Evolutionary conservation across 2,113 vertebrate species (phyloP).

Genomic region (Ornithorhynchus anatinus): DNA sequence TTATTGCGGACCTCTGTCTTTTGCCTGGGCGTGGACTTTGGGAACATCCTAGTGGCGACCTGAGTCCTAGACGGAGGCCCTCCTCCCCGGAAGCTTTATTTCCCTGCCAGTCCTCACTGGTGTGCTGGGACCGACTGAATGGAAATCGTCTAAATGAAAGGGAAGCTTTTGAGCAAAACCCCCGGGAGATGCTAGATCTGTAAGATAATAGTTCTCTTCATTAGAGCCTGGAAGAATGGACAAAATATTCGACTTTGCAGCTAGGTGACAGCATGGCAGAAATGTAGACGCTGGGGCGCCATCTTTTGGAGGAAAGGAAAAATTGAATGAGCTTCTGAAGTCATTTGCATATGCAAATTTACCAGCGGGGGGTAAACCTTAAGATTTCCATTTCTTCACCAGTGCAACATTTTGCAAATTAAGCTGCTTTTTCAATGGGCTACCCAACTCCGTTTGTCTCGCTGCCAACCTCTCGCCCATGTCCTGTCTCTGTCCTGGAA

Average conservation of each 20-base stretch:
- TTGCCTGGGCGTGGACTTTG: background rate
- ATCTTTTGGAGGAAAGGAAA: background rate
- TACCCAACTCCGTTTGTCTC: too few species aligned
- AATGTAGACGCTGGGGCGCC: background rate
- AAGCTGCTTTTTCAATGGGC: background rate
- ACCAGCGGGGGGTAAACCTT: background rate
- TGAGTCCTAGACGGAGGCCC: too few species aligned
- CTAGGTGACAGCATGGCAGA: background rate
- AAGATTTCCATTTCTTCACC: background rate
- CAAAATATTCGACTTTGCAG: background rate
- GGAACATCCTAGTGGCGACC: background rate
- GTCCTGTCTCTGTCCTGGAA: too few species aligned
- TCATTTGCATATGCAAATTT: background rate
- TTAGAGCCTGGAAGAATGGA: background rate
- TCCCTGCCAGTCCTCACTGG: background rate
- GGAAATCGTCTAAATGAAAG: background rate
- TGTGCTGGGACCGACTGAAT: background rate
- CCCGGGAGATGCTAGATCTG: background rate
- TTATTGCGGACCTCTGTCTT: background rate
- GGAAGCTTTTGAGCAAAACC: background rate
- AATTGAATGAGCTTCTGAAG: background rate
- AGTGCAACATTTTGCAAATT: rapidly evolving
- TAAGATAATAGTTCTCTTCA: background rate
- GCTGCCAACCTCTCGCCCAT: too few species aligned
- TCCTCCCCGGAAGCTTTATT: background rate